These are phyloP conservation scores for Calosoma granatense DNA, from an alignment of 1,140 invertebrate genomes.

Conservation along the genomic window DNA sequence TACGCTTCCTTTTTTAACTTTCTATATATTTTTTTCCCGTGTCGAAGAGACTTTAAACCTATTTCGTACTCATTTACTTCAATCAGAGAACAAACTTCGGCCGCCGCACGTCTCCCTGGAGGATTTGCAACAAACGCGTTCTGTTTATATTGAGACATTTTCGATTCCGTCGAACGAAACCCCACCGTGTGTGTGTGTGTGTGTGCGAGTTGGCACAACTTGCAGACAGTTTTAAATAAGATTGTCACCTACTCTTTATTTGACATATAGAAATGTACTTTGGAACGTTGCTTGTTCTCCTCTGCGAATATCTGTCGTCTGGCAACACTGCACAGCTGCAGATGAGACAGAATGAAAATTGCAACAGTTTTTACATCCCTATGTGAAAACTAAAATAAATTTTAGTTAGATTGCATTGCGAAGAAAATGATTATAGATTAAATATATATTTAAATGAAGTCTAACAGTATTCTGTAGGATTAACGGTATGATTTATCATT, in stretches of 20 bases:
- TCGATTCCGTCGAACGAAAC: too few relatives aligned
- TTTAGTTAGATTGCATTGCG: too few relatives aligned
- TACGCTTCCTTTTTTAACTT: background rate
- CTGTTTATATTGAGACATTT: background rate
- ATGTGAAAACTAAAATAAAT: too few relatives aligned
- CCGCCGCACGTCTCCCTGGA: background rate
- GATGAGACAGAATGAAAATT: too few relatives aligned
- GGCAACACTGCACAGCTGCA: background rate
- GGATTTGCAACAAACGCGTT: background rate
- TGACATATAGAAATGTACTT: background rate
- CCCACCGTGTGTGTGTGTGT: too few relatives aligned
- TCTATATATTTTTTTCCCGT: background rate
- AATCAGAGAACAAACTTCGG: background rate
- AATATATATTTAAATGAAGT: too few relatives aligned
- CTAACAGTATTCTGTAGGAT: too few relatives aligned
- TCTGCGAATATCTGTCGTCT: too few relatives aligned
- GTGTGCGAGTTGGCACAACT: background rate
- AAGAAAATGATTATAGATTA: too few relatives aligned
- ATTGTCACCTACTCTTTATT: background rate
- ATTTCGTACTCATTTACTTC: constrained; percentile 5
- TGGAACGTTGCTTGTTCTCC: background rate
- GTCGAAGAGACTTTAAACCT: background rate
- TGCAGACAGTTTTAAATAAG: background rate
- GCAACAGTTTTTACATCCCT: too few relatives aligned
- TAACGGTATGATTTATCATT: too few relatives aligned